These are phyloP conservation scores for Pygoscelis antarcticus DNA, from an alignment of 2,113 vertebrate genomes.

Conservation along the genomic window DNA sequence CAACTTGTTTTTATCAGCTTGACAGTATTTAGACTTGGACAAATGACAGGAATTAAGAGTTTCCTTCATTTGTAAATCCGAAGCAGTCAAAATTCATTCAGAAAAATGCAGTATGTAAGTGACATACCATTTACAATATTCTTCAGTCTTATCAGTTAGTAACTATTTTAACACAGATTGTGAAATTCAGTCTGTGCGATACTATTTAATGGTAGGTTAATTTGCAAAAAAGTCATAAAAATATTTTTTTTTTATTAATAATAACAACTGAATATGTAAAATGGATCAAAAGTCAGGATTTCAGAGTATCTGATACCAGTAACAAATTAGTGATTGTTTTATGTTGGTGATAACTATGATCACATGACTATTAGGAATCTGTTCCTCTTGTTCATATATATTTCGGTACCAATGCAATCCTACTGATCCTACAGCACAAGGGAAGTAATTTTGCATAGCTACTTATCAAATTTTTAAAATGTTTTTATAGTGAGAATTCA, in stretches of 20 bases:
- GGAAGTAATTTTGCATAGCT: neutral
- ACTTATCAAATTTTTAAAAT: neutral
- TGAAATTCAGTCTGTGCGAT: neutral
- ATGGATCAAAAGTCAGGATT: neutral
- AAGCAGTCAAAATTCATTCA: neutral
- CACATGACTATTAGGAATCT: neutral
- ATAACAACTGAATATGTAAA: neutral
- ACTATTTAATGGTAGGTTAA: neutral
- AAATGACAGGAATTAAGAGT: conserved; percentile 26
- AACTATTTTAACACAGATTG: neutral
- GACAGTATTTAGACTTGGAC: conserved; percentile 53
- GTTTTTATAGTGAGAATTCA: neutral
- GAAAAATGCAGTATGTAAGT: neutral
- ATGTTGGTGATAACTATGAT: neutral
- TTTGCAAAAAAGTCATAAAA: neutral
- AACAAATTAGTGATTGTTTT: neutral
- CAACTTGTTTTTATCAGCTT: conserved; percentile 56
- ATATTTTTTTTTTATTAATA: neutral
- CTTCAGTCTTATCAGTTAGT: neutral
- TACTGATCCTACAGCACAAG: neutral
- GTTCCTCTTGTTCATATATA: neutral
- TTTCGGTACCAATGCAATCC: neutral
- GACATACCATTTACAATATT: neutral
- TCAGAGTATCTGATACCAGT: neutral
- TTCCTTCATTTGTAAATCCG: neutral